Percentiles rank a stretch among this genome's conserved stretches.
Conservation (phyloP, 2,113 vertebrate species). For the Ciconia boyciana region DNA sequence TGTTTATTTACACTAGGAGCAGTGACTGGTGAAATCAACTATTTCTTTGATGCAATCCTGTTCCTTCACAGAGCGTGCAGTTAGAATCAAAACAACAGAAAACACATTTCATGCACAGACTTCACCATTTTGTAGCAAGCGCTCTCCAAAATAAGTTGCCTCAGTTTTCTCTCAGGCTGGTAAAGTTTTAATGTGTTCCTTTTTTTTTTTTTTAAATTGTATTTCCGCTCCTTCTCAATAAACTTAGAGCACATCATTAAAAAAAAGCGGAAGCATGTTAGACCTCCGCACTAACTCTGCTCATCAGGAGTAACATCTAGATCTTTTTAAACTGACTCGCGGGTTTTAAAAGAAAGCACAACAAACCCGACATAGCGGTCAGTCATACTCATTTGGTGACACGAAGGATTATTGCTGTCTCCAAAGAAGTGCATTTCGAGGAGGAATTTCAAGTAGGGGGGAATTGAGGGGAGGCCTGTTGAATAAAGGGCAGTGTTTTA, state of each 20-base stretch:
- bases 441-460: background rate
- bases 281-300: background rate
- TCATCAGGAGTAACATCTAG: rapidly evolving
- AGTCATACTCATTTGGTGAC: background rate
- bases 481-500: background rate
- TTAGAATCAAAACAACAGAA: background rate
- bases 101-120: background rate
- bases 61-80: background rate
- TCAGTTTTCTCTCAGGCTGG: background rate
- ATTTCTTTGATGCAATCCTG: background rate
- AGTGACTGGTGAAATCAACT: background rate
- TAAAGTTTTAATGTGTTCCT: background rate
- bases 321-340: background rate
- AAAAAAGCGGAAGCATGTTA: background rate
- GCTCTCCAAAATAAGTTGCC: background rate
- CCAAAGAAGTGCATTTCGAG: background rate
- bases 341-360: background rate
- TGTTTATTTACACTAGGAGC: background rate
- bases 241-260: background rate
- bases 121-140: background rate
- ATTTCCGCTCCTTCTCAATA: background rate
- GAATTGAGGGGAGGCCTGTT: background rate
- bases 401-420: background rate
- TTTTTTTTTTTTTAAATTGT: background rate
- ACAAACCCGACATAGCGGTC: background rate